These are phyloP conservation scores for Acleris holmiana DNA, from an alignment of 2,888 invertebrate species.

Conservation along the genomic window DNA sequence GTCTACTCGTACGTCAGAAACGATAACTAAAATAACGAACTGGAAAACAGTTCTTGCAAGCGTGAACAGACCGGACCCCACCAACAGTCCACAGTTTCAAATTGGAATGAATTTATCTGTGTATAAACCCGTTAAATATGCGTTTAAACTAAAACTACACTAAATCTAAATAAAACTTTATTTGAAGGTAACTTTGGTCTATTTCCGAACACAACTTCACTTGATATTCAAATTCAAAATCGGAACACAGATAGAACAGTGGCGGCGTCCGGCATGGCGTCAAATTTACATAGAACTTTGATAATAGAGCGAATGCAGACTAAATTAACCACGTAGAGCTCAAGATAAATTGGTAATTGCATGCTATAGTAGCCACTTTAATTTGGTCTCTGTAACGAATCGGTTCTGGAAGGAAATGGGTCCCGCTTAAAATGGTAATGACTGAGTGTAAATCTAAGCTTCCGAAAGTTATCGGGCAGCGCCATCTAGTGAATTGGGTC, in stretches of 20 bases:
- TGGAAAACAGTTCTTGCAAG: too few relatives aligned
- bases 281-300: constrained; percentile 20
- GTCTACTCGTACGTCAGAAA: too few relatives aligned
- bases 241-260: constrained; percentile 39
- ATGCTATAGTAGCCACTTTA: constrained; percentile 7
- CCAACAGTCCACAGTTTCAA: too few relatives aligned
- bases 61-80: too few relatives aligned
- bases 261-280: constrained; percentile 35
- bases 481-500: constrained; percentile 56
- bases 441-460: constrained; percentile 52
- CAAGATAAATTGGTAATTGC: constrained; percentile 47
- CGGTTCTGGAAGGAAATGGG: constrained; percentile 21
- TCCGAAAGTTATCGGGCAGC: constrained; percentile 51
- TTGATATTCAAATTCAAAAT: constrained; percentile 43
- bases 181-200: not conserved
- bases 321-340: constrained; percentile 38
- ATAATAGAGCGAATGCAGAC: constrained; percentile 17
- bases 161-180: too few relatives aligned
- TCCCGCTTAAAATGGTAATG: constrained; percentile 34
- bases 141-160: too few relatives aligned
- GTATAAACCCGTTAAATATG: too few relatives aligned
- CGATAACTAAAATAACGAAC: too few relatives aligned
- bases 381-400: constrained; percentile 22
- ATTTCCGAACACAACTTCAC: constrained; percentile 18
- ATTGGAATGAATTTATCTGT: too few relatives aligned